Conservation (phyloP, 2,888 invertebrate genomes). For the Pseudoips prasinana region DNA sequence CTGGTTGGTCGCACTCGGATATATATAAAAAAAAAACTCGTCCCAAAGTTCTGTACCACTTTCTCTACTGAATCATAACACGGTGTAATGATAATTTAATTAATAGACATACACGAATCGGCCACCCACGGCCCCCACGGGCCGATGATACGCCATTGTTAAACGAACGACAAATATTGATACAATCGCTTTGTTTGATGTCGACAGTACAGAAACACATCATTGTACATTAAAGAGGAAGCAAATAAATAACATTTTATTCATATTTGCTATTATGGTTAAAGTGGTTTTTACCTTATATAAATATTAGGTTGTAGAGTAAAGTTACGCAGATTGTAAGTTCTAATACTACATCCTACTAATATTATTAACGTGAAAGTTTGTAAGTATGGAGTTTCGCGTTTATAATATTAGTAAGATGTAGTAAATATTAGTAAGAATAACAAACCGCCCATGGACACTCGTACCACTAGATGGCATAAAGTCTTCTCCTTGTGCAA, state of each 20-base stretch:
- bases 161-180: slow-evolving; percentile 70
- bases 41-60: no score
- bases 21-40: no score
- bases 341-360: no score
- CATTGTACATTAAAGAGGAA: not conserved
- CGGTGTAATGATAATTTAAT: slow-evolving; percentile 63
- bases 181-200: slow-evolving; percentile 56
- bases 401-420: no score
- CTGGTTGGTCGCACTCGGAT: no score
- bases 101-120: slow-evolving; percentile 56
- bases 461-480: no score
- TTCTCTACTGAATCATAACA: slow-evolving; percentile 50
- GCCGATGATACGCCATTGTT: slow-evolving; percentile 59
- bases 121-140: slow-evolving; percentile 70
- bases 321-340: not conserved
- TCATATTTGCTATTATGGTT: slow-evolving; percentile 3
- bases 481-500: no score
- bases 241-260: slow-evolving; percentile 2
- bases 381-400: no score
- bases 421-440: no score
- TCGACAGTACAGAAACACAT: slow-evolving; percentile 27
- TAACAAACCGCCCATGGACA: no score
- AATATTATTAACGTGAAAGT: no score
- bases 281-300: not conserved
- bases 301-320: not conserved